Percentiles rank a stretch among this genome's conserved stretches.
Evolutionary conservation across 2,797 vertebrate genomes (phyloP).

Genomic region (Schizopygopsis pylzovi): DNA sequence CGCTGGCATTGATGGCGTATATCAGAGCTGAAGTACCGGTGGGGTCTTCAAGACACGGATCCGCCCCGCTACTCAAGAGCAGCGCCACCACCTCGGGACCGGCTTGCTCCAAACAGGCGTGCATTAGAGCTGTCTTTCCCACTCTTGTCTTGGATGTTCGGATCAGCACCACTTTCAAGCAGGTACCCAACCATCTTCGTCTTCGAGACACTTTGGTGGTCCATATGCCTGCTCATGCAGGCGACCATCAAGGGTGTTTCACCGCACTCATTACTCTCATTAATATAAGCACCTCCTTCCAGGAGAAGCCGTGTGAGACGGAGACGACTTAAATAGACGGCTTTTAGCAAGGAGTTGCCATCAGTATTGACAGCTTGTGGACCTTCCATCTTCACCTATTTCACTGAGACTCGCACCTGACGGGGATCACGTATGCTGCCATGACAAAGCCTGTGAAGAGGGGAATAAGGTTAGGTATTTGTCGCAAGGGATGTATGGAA

Average conservation of each 20-base stretch:
- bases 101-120: conserved; percentile 84
- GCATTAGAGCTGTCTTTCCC: conserved; percentile 91
- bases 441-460: conserved; percentile 49
- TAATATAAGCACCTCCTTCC: conserved; percentile 91
- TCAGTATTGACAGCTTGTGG: conserved; percentile 73
- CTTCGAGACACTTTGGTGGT: conserved; percentile 86
- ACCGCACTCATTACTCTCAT: conserved; percentile 89
- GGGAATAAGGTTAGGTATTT: not conserved
- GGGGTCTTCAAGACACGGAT: conserved; percentile 88
- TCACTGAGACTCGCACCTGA: conserved; percentile 19
- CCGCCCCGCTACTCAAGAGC: conserved; percentile 83
- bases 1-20: conserved; percentile 83
- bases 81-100: conserved; percentile 84
- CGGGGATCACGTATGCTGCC: conserved; percentile 1
- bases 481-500: not conserved
- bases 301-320: conserved; percentile 89
- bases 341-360: conserved; percentile 87
- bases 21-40: conserved; percentile 85
- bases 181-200: conserved; percentile 90
- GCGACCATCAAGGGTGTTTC: conserved; percentile 92
- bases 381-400: conserved; percentile 65
- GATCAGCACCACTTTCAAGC: conserved; percentile 90
- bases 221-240: conserved; percentile 83
- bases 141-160: conserved; percentile 92
- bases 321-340: conserved; percentile 89